A percentile compares a stretch with the other conserved stretches of the same genome.
These are phyloP conservation scores for Anastrepha obliqua DNA, from an alignment of 1,140 invertebrate genomes.

Conservation along the genomic window DNA sequence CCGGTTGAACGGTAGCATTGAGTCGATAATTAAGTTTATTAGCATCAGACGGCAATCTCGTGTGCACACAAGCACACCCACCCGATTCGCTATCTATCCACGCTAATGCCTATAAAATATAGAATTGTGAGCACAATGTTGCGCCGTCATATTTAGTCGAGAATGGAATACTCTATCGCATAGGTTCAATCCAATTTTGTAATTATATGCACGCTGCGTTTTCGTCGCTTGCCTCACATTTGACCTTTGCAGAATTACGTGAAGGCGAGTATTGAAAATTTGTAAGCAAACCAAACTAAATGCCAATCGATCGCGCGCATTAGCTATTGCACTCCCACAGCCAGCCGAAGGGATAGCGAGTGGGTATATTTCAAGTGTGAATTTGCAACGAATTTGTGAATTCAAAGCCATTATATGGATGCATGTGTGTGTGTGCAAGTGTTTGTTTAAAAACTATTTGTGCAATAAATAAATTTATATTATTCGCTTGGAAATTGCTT, in stretches of 20 bases:
- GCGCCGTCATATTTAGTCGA: not conserved
- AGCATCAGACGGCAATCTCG: not conserved
- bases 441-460: not conserved
- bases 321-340: not conserved
- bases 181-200: not conserved
- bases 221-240: not conserved
- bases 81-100: too few species aligned
- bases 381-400: not conserved
- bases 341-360: not conserved
- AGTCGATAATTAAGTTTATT: slow-evolving; percentile 32
- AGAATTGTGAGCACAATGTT: not conserved
- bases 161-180: not conserved
- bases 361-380: not conserved
- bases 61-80: not conserved
- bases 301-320: not conserved
- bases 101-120: not conserved
- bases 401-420: not conserved
- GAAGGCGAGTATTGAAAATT: not conserved
- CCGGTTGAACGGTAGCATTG: not conserved
- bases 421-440: not conserved
- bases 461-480: not conserved
- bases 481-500: slow-evolving; percentile 20
- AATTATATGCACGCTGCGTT: slow-evolving; percentile 4
- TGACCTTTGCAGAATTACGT: slow-evolving; percentile 30
- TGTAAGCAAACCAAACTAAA: not conserved